Evolutionary conservation across 2,113 vertebrate genomes (phyloP).

Genomic region (Agelaius phoeniceus): DNA sequence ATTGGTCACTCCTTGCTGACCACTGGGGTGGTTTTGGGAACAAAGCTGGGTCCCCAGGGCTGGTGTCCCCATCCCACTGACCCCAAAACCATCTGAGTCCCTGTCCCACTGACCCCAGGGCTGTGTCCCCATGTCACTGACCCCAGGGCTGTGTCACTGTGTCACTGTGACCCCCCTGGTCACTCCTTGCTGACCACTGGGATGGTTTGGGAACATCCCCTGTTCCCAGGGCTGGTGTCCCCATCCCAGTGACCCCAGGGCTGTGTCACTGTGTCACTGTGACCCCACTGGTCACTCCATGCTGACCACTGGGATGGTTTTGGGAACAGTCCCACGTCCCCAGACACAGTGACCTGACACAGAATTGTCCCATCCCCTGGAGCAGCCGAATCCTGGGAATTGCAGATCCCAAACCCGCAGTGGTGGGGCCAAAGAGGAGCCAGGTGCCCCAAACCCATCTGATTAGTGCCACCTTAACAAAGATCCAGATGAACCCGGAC

Average conservation of each 20-base stretch:
- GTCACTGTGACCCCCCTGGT: not conserved
- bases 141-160: not conserved
- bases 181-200: no score
- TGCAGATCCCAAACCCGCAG: not conserved
- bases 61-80: not conserved
- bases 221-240: not conserved
- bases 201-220: no score
- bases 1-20: no score
- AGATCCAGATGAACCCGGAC: accelerated
- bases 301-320: not conserved
- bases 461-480: accelerated
- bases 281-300: accelerated
- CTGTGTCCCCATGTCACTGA: not conserved
- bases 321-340: accelerated
- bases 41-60: no score
- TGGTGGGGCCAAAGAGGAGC: accelerated
- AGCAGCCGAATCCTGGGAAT: not conserved
- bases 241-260: accelerated
- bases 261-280: not conserved
- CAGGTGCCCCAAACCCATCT: accelerated
- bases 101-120: no score
- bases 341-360: accelerated
- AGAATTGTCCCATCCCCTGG: not conserved
- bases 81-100: no score
- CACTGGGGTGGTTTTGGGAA: no score